A percentile compares a stretch with the other conserved stretches of the same genome.
Evolutionary conservation across 2,113 vertebrate species (phyloP).

Genomic region (Rhynchopsitta pachyrhyncha): DNA sequence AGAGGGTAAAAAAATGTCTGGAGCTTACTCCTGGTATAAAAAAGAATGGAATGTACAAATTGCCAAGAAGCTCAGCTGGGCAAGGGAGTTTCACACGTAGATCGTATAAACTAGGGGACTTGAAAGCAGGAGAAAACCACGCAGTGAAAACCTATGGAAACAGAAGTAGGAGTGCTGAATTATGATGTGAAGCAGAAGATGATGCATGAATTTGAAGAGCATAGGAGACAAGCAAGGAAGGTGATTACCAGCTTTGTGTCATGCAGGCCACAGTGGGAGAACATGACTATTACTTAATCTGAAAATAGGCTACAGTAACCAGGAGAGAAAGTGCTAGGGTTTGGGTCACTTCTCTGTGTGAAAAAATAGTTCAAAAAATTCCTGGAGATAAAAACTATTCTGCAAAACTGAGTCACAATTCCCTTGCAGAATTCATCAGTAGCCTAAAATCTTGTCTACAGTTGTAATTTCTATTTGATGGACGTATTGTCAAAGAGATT

Average conservation of each 20-base stretch:
- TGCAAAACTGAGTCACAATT: neutral
- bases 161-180: neutral
- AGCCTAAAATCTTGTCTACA: constrained; percentile 25
- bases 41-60: neutral
- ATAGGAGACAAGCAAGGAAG: neutral
- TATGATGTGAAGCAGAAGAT: neutral
- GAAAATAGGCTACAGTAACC: neutral
- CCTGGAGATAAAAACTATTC: neutral
- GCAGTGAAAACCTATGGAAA: neutral
- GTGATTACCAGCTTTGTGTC: neutral
- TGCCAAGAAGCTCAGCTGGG: neutral
- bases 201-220: neutral
- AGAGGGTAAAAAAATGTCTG: neutral
- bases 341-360: neutral
- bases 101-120: neutral
- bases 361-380: neutral
- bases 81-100: neutral
- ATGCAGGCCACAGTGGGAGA: neutral
- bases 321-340: neutral
- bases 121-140: neutral
- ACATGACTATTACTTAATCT: neutral
- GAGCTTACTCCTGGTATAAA: neutral
- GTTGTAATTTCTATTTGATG: constrained; percentile 24
- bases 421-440: neutral
- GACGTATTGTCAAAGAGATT: neutral